Evolutionary conservation across 2,113 vertebrate species (phyloP), one percentile per base, ranked within the genome.

Genomic region (Sardina pilchardus): DNA sequence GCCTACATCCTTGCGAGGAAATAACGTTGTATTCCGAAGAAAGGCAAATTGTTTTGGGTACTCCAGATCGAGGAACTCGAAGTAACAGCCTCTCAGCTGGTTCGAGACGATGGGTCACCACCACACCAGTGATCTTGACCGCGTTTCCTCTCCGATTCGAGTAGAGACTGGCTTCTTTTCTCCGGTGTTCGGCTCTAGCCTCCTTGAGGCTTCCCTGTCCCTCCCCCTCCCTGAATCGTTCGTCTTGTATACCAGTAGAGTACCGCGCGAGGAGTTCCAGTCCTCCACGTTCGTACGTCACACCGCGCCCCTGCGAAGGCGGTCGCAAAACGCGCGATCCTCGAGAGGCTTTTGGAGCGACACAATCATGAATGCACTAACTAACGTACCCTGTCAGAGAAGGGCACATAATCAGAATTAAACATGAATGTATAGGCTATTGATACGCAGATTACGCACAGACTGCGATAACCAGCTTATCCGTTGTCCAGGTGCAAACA

Each of bases 201-300:
- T 71, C 63, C 26, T 34, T 9, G n/a, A 71, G 63, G 63, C 63
- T 71, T 71, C 63, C 63, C 63, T 71, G n/a, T 71, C 63, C 63
- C 63, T 71, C 63, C 63, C 63, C 63, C 63, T 34, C 63, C 63
- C 63, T 71, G 63, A 71, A 71, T 26, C 0, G 63, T 34, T 71
- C 10, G 63, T 14, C 8, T 71, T 30, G 63, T 12, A 30, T 71
- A 71, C 6, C 26, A 53, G n/a, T 34, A 71, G 26, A 14, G 26
- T 16, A 30, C 63, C 63, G 30, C n/a, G 63, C 6, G 14, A 71
- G 63, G 63, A 71, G 63, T 71, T 71, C 63, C 63, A 14, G 63
- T 30, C 63, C 26, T 34, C 63, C n/a, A 71, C 63, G 63, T 34
- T 34, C 0, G 63, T 71, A 71, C 63, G 63, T 71, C 63, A 71